These are phyloP conservation scores for Ptilonorhynchus violaceus DNA, from an alignment of 2,113 vertebrate genomes.

Conservation along the genomic window DNA sequence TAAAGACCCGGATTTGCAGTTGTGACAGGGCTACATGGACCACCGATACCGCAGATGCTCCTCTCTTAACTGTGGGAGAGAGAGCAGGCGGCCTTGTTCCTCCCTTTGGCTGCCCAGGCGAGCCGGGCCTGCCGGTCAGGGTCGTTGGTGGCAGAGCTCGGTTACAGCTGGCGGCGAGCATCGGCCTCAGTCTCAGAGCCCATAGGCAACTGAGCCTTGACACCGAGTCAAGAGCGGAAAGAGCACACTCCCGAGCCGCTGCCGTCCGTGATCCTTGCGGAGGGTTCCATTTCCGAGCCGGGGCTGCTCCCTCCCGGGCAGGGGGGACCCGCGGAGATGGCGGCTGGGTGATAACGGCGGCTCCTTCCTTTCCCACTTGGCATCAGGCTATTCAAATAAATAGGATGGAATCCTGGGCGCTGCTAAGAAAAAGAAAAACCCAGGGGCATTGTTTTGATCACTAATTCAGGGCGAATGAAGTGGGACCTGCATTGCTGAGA, in stretches of 20 bases:
- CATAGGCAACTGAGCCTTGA: rapidly evolving
- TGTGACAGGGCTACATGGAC: background rate
- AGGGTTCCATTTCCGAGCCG: background rate
- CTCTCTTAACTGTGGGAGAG: rapidly evolving
- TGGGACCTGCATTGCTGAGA: background rate
- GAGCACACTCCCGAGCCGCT: background rate
- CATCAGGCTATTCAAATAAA: background rate
- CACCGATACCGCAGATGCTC: rapidly evolving
- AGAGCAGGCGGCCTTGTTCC: background rate
- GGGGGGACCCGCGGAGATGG: rapidly evolving
- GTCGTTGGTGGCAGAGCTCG: rapidly evolving
- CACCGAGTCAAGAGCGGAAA: background rate
- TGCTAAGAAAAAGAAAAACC: background rate
- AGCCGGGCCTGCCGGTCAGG: background rate
- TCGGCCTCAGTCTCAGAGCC: background rate
- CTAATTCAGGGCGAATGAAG: background rate
- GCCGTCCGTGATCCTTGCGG: rapidly evolving
- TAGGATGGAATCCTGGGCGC: background rate
- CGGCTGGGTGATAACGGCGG: background rate
- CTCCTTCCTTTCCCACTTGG: background rate
- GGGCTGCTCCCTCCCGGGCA: background rate
- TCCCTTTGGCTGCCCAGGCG: background rate
- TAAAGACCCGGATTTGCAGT: background rate
- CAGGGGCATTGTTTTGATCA: background rate
- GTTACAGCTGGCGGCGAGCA: background rate